phyloP scores from a whole-genome alignment of 2,797 vertebrate species.

The Diplodus puntazzo region DNA sequence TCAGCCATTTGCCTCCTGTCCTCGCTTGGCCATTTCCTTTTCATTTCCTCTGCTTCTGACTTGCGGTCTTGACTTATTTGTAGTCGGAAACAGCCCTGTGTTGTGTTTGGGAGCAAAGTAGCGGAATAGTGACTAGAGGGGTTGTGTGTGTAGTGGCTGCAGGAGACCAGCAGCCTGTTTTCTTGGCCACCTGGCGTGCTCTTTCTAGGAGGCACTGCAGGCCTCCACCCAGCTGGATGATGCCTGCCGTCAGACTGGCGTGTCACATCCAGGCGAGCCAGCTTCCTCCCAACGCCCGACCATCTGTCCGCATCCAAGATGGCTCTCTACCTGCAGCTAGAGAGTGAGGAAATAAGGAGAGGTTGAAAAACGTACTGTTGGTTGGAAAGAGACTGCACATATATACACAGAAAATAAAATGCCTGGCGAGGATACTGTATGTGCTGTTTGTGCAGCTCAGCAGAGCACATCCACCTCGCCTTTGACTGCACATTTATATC shows the following conservation, averaged over 20 bases:
- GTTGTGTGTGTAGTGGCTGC: constrained; percentile 48
- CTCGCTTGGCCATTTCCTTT: constrained; percentile 37
- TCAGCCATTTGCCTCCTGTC: constrained; percentile 54
- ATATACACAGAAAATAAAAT: constrained; percentile 7
- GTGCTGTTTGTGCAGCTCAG: neutral
- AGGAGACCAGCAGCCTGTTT: constrained; percentile 64
- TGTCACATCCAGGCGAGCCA: constrained; percentile 68
- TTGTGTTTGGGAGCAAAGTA: constrained; percentile 54
- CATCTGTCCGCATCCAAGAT: constrained; percentile 74
- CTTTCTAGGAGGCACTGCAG: constrained; percentile 63
- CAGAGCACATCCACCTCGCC: constrained; percentile 2
- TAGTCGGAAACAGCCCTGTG: constrained; percentile 34
- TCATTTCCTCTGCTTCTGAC: constrained; percentile 40
- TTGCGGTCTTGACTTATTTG: constrained; percentile 56
- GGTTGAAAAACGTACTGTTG: constrained; percentile 12
- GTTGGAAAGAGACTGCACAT: neutral
- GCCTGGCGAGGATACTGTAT: constrained; percentile 9
- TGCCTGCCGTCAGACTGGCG: constrained; percentile 71
- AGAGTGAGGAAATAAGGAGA: constrained; percentile 17
- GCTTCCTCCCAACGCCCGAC: constrained; percentile 69
- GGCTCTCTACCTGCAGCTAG: constrained; percentile 62
- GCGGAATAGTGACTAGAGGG: constrained; percentile 51
- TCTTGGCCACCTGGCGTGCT: constrained; percentile 74
- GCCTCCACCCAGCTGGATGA: constrained; percentile 80
- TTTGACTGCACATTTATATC: constrained; percentile 15